Evolutionary conservation across 2,888 invertebrate genomes (phyloP), one percentile per base, ranked within the genome.

Genomic region (Zaprionus obscuricornis): DNA sequence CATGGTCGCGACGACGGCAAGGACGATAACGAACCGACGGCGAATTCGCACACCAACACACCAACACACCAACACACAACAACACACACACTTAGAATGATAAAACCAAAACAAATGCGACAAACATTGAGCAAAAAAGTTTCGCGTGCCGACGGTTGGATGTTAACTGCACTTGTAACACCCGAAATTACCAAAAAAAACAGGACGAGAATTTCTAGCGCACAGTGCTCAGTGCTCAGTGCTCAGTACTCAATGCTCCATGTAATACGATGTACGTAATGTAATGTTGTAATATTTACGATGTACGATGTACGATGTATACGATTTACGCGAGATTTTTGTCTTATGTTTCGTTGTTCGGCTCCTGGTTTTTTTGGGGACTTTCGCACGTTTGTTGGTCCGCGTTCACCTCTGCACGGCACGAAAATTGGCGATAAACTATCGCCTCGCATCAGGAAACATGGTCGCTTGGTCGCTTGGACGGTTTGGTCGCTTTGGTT

Each of bases 401-500:
- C 88, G 89, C 88, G 86, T 88, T 88, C 88, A 88, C 89, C 89
- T 89, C 90, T 89, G 88, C 88, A 89, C 90, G 88, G 89, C 88
- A 89, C 89, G 90, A 89, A 89, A 89, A 90, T 90, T 90, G 89
- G 89, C 90, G 90, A 90, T 90, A 90, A 90, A 90, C 90, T 90
- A 90, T 90, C 89, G 88, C 88, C 88, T 88, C 88, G 88, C 88
- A 88, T 88, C 88, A 88, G 88, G 88, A 88, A 88, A 88, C 85
- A 88, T 88, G 88, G 87, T 87, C 88, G 78, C 74, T 79, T 60
- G 81, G 67, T 71, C 74, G 67, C 34, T 36, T 39, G 67, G 60
- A 34, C 63, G 73, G 24, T 45, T 22, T 77, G 82, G 76, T 82
- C 79, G 67, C 49, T 37, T 20, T 45, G 27, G 49, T n/a, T 17